Conservation (phyloP, 2,113 vertebrate genomes). For the Calypte anna region DNA sequence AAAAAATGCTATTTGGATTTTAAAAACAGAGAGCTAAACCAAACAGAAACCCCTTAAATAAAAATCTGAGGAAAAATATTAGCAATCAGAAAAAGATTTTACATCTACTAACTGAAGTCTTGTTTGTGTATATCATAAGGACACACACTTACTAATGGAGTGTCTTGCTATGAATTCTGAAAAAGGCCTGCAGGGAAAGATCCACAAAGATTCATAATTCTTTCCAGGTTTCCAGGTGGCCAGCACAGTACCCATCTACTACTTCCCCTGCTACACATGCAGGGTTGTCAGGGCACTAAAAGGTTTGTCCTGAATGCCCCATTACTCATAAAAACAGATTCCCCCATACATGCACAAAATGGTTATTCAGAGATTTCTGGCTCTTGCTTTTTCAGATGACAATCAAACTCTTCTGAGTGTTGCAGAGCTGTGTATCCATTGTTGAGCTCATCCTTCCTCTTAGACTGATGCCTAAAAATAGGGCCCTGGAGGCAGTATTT, state of each 20-base stretch:
- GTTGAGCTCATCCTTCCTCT: not conserved
- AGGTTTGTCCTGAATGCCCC: not conserved
- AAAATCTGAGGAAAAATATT: not conserved
- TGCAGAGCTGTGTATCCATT: not conserved
- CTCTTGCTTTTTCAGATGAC: not conserved
- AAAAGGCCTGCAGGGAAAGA: not conserved
- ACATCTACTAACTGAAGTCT: not conserved
- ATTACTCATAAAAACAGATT: not conserved
- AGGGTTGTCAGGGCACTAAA: not conserved
- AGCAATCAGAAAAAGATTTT: not conserved
- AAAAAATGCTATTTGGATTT: not conserved
- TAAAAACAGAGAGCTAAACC: not conserved
- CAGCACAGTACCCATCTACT: not conserved
- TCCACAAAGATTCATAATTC: not conserved
- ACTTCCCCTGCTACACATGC: not conserved
- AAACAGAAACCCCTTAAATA: not conserved
- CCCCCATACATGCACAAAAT: not conserved
- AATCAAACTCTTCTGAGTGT: not conserved
- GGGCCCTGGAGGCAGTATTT: not conserved
- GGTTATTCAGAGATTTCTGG: not conserved
- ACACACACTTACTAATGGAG: not conserved
- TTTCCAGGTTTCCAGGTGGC: not conserved
- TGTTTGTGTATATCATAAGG: not conserved
- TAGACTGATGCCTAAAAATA: not conserved
- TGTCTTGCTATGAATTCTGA: not conserved